Evolutionary conservation across 1,140 invertebrate genomes (phyloP).

Genomic region (Bombus cullumanus): DNA sequence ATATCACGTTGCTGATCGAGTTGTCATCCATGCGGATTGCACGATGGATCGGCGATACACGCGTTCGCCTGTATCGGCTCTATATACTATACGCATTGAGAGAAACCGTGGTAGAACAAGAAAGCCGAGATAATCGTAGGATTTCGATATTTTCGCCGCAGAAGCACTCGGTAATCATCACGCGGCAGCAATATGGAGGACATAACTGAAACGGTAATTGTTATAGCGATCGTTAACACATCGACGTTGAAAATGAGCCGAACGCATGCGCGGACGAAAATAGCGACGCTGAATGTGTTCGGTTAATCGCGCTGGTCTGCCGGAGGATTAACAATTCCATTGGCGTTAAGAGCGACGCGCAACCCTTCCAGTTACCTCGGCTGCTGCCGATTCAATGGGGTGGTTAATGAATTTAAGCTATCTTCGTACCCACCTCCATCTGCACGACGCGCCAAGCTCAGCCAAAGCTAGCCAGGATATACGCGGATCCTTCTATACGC

Average conservation of each 20-base stretch:
- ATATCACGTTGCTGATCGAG: too few species aligned
- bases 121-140: neutral
- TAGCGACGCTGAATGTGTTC: conserved; percentile 12
- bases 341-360: conserved; percentile 31
- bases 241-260: neutral
- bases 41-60: too few species aligned
- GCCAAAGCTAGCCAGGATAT: neutral
- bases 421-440: conserved; percentile 62
- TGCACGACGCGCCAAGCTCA: conserved; percentile 28
- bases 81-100: too few species aligned
- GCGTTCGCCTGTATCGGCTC: too few species aligned
- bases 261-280: neutral
- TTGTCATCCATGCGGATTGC: too few species aligned
- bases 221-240: conserved; percentile 63
- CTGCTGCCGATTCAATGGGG: conserved; percentile 63
- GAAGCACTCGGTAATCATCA: conserved; percentile 30
- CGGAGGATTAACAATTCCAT: conserved; percentile 60
- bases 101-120: neutral
- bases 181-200: conserved; percentile 24
- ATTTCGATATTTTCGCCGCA: conserved; percentile 31
- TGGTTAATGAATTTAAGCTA: conserved; percentile 75
- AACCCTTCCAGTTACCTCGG: neutral
- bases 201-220: conserved; percentile 66
- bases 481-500: neutral
- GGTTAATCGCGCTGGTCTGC: neutral